These are phyloP conservation scores for Eilema griseolum DNA, from an alignment of 2,888 invertebrate species.

Conservation along the genomic window DNA sequence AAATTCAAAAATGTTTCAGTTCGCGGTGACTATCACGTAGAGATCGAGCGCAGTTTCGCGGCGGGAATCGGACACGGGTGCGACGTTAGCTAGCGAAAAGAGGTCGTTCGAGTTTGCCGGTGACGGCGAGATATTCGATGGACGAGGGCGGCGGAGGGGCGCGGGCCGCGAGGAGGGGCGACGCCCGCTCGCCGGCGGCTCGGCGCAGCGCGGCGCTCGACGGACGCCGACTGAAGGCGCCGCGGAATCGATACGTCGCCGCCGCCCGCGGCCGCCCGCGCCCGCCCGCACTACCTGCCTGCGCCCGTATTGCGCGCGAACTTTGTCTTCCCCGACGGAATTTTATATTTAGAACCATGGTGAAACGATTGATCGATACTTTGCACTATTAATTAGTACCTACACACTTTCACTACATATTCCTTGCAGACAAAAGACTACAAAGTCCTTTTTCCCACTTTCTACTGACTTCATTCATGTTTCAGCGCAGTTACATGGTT, in stretches of 20 bases:
- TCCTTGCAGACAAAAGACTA: conserved; percentile 33
- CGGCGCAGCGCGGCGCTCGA: conserved; percentile 86
- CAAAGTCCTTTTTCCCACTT: conserved; percentile 25
- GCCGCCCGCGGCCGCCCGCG: conserved; percentile 73
- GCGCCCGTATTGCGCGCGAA: conserved; percentile 86
- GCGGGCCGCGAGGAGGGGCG: conserved; percentile 71
- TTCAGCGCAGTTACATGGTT: conserved; percentile 14
- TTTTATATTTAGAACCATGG: conserved; percentile 87
- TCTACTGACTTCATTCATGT: conserved; percentile 34
- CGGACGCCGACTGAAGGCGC: conserved; percentile 85
- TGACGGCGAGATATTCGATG: conserved; percentile 74
- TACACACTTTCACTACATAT: conserved; percentile 71
- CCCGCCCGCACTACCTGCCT: conserved; percentile 71
- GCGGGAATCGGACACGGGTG: conserved; percentile 80
- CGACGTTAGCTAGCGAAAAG: conserved; percentile 85
- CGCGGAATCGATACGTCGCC: conserved; percentile 84
- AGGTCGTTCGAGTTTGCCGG: conserved; percentile 86
- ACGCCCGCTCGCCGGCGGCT: conserved; percentile 81
- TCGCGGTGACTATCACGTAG: conserved; percentile 52
- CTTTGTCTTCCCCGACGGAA: conserved; percentile 85
- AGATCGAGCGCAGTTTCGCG: conserved; percentile 81
- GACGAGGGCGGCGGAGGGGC: conserved; percentile 60
- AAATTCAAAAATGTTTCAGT: conserved; percentile 50
- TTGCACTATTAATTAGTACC: conserved; percentile 82
- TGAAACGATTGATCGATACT: conserved; percentile 86